Conservation (phyloP, 2,113 vertebrate species). For the Actenoides hombroni region DNA sequence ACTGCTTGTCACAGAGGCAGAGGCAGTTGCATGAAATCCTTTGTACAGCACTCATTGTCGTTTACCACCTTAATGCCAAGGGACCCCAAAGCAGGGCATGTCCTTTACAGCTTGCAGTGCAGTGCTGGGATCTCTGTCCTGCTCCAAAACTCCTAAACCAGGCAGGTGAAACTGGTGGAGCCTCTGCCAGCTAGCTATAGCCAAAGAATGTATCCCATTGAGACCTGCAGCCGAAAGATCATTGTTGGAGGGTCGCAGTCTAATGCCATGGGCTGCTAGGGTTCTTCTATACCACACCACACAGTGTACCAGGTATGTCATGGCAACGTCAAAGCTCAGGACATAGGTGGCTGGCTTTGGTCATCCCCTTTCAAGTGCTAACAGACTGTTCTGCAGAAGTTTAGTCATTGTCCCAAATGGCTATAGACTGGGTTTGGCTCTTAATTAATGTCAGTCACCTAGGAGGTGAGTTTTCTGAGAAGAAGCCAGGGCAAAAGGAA, state of each 20-base stretch:
- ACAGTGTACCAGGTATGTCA: not conserved
- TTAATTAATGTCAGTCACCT: not conserved
- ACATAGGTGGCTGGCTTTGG: not conserved
- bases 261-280: not conserved
- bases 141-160: not conserved
- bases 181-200: not conserved
- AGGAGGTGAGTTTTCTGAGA: not conserved
- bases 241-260: not conserved
- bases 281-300: not conserved
- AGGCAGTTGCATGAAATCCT: not conserved
- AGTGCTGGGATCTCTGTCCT: not conserved
- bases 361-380: not conserved
- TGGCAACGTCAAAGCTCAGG: not conserved
- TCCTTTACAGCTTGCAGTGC: accelerated
- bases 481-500: not conserved
- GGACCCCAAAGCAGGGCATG: not conserved
- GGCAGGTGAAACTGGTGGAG: not conserved
- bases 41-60: not conserved
- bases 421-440: not conserved
- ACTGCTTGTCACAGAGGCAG: not conserved
- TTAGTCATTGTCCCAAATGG: not conserved
- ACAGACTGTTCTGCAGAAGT: not conserved
- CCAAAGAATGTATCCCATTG: not conserved
- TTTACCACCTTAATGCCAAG: not conserved
- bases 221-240: not conserved